Percentiles rank a stretch among this genome's conserved stretches.
phyloP scores from a whole-genome alignment of 2,888 invertebrate genomes.

The Pilophorus perplexus region DNA sequence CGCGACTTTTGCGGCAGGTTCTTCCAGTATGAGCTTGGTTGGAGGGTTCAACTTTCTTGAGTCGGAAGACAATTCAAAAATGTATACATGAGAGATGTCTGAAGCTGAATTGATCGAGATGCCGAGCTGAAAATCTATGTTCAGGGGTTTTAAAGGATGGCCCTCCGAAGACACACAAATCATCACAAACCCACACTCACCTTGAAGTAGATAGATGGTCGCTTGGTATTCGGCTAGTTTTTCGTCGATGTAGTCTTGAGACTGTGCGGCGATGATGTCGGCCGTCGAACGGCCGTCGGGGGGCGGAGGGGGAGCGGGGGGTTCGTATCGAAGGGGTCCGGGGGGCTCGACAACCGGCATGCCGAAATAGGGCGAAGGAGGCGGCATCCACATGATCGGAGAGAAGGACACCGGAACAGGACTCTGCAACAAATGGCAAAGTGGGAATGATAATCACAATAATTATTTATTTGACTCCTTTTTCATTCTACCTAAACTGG shows the following conservation, averaged over 20 bases:
- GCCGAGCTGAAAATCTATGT: no score
- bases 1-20: no score
- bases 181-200: no score
- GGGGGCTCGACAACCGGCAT: conserved; percentile 70
- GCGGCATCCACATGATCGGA: conserved; percentile 48
- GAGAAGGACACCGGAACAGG: conserved; percentile 43
- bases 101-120: no score
- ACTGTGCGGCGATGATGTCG: conserved; percentile 88
- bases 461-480: not conserved
- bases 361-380: conserved; percentile 61
- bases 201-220: conserved; percentile 85
- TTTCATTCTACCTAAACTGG: not conserved
- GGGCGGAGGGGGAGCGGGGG: conserved; percentile 34
- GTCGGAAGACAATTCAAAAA: no score
- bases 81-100: no score
- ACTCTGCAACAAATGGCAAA: conserved; percentile 25
- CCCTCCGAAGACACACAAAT: no score
- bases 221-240: conserved; percentile 90
- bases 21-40: no score
- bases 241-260: conserved; percentile 92
- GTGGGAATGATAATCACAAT: not conserved
- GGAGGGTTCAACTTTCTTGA: no score
- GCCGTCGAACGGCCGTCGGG: conserved; percentile 77
- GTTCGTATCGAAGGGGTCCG: conserved; percentile 54
- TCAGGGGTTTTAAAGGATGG: no score